Percentiles rank a stretch among this genome's conserved stretches.
Evolutionary conservation across 1,140 invertebrate species (phyloP).

Genomic region (Brachionus rotundiformis): DNA sequence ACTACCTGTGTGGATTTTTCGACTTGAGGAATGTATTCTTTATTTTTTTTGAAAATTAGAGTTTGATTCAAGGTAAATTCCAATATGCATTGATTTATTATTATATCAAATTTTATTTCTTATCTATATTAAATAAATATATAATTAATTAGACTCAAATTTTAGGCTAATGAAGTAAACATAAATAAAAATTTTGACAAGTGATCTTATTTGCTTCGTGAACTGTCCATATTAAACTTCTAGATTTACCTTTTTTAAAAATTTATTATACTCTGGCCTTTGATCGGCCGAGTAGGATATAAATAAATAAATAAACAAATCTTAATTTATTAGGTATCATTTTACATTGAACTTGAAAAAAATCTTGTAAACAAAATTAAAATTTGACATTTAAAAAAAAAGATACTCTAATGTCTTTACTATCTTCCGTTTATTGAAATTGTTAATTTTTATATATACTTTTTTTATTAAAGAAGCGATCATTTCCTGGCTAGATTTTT

Average conservation of each 20-base stretch:
- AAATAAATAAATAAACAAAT: too few relatives aligned
- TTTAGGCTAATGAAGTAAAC: background rate
- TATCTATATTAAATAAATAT: background rate
- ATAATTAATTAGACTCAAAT: background rate
- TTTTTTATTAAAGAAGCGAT: background rate
- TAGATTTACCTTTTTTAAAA: background rate
- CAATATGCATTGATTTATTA: background rate
- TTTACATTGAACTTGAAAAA: background rate
- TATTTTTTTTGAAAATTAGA: too few relatives aligned
- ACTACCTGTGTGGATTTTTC: too few relatives aligned
- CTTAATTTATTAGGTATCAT: background rate
- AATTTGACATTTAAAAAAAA: slow-evolving; percentile 8
- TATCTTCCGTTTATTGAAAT: background rate
- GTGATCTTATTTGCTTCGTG: background rate
- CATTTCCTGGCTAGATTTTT: background rate
- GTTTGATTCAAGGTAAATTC: background rate
- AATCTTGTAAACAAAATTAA: background rate
- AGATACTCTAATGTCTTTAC: background rate
- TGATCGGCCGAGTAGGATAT: background rate
- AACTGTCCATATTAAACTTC: too few relatives aligned
- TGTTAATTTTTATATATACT: background rate
- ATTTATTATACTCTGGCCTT: background rate
- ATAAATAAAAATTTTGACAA: background rate
- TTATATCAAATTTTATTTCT: background rate
- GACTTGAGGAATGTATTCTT: too few relatives aligned